A percentile compares a stretch with the other conserved stretches of the same genome.
phyloP scores from a whole-genome alignment of 2,113 vertebrate species.

The Barnardius zonarius region DNA sequence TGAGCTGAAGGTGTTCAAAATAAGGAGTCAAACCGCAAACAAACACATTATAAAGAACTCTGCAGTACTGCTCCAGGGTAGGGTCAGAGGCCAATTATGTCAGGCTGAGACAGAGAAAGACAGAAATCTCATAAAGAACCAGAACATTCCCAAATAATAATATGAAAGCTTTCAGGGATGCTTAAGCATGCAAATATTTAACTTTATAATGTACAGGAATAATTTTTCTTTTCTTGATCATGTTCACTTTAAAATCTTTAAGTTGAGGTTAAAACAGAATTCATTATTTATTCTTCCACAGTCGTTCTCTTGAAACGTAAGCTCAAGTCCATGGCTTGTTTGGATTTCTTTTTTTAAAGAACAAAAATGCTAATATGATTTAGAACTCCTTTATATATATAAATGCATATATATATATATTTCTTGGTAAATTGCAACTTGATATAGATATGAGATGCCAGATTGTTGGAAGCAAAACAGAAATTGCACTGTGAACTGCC shows the following conservation, averaged over 20 bases:
- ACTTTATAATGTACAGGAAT: background rate
- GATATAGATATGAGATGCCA: conserved; percentile 59
- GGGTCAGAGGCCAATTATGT: conserved; percentile 29
- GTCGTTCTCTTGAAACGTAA: background rate
- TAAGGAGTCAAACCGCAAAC: conserved; percentile 60
- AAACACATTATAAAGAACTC: conserved; percentile 59
- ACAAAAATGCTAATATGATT: background rate
- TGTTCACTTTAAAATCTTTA: background rate
- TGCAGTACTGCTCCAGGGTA: conserved; percentile 27
- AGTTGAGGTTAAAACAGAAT: background rate
- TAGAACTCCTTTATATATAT: background rate
- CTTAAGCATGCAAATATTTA: background rate
- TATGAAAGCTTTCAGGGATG: background rate
- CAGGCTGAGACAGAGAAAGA: conserved; percentile 35
- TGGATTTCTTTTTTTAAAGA: background rate
- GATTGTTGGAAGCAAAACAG: conserved; percentile 68
- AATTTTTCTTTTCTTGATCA: background rate
- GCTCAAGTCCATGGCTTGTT: background rate
- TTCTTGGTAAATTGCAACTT: conserved; percentile 38
- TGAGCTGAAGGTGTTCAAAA: conserved; percentile 69
- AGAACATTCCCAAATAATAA: background rate
- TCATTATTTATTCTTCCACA: background rate
- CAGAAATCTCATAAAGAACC: background rate
- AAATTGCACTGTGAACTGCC: conserved; percentile 63
- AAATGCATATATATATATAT: background rate